Evolutionary conservation across 2,888 invertebrate genomes (phyloP).

Genomic region (Synanthedon andrenaeformis): DNA sequence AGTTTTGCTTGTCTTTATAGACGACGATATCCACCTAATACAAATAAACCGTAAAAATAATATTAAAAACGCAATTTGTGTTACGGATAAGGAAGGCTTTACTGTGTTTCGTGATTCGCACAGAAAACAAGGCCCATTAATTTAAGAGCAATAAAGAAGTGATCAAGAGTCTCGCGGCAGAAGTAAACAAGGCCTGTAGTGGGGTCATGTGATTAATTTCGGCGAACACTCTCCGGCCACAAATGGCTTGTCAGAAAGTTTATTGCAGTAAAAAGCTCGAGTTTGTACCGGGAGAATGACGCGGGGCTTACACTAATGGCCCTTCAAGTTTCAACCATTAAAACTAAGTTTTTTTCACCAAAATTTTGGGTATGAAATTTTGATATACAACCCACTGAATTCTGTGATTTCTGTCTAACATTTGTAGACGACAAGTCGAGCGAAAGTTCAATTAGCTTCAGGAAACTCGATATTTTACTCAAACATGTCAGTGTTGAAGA

Average conservation of each 20-base stretch:
- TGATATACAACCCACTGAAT: conserved; percentile 1
- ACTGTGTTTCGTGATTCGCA: too few species aligned
- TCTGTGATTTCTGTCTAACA: conserved; percentile 2
- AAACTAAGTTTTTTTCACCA: conserved; percentile 34
- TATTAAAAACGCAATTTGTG: conserved; percentile 3
- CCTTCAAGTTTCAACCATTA: conserved; percentile 49
- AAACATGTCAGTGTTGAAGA: too few species aligned
- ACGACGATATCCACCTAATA: too few species aligned
- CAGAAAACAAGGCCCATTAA: not conserved
- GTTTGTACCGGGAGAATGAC: conserved; percentile 51
- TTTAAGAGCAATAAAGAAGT: conserved; percentile 33
- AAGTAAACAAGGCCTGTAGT: conserved; percentile 39
- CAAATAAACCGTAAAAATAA: too few species aligned
- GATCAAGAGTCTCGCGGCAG: conserved; percentile 31
- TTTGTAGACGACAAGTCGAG: too few species aligned
- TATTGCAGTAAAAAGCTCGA: conserved; percentile 61
- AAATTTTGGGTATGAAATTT: conserved; percentile 22
- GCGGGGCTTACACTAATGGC: conserved; percentile 54
- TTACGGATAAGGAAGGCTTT: too few species aligned
- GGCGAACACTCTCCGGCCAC: conserved; percentile 53
- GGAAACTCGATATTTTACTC: too few species aligned
- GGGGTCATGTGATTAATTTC: conserved; percentile 55
- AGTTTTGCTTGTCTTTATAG: too few species aligned
- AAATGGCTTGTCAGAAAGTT: conserved; percentile 64
- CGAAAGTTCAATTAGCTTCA: too few species aligned